Evolutionary conservation across 2,113 vertebrate species (phyloP).

Genomic region (Stigmatopora argus): DNA sequence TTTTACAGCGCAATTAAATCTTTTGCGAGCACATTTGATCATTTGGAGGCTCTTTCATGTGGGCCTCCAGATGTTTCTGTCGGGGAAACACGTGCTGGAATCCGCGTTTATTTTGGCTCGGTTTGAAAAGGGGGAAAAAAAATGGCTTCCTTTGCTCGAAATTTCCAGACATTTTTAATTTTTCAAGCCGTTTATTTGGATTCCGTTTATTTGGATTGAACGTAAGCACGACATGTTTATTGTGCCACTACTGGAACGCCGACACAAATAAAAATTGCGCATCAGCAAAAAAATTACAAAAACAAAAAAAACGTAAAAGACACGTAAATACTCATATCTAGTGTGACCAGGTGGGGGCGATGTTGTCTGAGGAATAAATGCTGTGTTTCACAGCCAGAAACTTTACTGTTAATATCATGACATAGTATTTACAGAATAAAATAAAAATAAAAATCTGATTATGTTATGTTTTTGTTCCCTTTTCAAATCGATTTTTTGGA

Average conservation of each 20-base stretch:
- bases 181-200: not conserved
- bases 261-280: not conserved
- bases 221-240: not conserved
- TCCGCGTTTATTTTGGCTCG: constrained; percentile 55
- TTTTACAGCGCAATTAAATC: not conserved
- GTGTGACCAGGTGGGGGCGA: constrained; percentile 57
- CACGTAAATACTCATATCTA: not conserved
- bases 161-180: not conserved
- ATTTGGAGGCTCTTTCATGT: constrained; percentile 8
- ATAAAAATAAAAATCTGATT: no score
- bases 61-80: constrained; percentile 61
- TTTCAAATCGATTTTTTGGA: no score
- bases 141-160: constrained; percentile 7
- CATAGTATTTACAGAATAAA: constrained; percentile 10
- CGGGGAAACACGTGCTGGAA: constrained; percentile 19
- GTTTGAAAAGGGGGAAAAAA: constrained; percentile 42
- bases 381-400: not conserved
- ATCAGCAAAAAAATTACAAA: not conserved
- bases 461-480: no score
- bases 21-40: not conserved
- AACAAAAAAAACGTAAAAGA: no score
- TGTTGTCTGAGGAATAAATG: constrained; percentile 36
- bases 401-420: constrained; percentile 37
- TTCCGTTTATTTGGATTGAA: not conserved
- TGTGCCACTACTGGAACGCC: not conserved